These are phyloP conservation scores for Drosophila yooni DNA, from an alignment of 2,888 invertebrate species.

Conservation along the genomic window DNA sequence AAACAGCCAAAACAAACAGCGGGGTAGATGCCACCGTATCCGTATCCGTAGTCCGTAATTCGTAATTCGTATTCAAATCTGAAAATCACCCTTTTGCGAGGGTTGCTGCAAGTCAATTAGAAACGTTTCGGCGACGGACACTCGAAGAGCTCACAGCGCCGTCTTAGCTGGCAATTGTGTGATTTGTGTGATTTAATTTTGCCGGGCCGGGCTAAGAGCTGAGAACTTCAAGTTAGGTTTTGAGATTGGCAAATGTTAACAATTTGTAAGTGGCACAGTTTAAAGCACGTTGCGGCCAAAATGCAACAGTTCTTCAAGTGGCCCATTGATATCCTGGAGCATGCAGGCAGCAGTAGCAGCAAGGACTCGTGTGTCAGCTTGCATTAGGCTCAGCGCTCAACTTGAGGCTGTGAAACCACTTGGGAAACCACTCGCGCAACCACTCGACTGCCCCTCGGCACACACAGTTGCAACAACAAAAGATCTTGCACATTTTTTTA, in stretches of 20 bases:
- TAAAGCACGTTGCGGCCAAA: conserved; percentile 53
- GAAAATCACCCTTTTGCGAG: conserved; percentile 13
- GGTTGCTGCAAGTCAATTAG: conserved; percentile 73
- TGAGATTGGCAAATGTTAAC: conserved; percentile 67
- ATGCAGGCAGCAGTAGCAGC: conserved; percentile 2
- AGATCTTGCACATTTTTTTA: conserved; percentile 27
- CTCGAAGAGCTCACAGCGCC: conserved; percentile 40
- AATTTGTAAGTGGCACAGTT: conserved; percentile 75
- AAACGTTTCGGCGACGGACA: conserved; percentile 65
- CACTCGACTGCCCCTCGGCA: conserved; percentile 17
- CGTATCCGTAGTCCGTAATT: not conserved
- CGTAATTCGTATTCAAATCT: not conserved
- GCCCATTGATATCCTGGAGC: conserved; percentile 17
- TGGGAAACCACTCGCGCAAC: conserved; percentile 17
- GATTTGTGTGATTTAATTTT: conserved; percentile 18
- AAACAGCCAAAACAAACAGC: conserved; percentile 77
- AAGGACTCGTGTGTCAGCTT: conserved; percentile 73
- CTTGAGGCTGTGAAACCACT: conserved; percentile 30
- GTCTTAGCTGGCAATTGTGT: conserved; percentile 14
- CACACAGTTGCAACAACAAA: conserved; percentile 32
- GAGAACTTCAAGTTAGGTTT: conserved; percentile 9
- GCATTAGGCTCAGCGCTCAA: conserved; percentile 66
- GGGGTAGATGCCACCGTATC: conserved; percentile 31
- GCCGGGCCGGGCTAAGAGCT: conserved; percentile 6
- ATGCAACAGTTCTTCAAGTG: conserved; percentile 73